Conservation (phyloP, 2,797 vertebrate genomes). For the Salmo trutta region DNA sequence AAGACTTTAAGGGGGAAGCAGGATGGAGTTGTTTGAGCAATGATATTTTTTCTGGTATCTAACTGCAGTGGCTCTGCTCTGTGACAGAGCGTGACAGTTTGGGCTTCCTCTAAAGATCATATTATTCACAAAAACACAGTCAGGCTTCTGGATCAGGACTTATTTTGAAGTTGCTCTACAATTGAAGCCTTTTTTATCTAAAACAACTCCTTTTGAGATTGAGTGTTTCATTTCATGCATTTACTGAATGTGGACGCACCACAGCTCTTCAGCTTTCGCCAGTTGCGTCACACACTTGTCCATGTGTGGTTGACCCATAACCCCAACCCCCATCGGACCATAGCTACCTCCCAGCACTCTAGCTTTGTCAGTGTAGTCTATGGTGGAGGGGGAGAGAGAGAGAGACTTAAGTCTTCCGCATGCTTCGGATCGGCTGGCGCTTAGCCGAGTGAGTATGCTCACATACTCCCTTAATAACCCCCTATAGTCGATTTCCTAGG, state of each 20-base stretch:
- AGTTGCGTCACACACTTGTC: constrained; percentile 29
- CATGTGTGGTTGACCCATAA: constrained; percentile 15
- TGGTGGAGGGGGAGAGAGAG: background rate
- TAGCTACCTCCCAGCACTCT: background rate
- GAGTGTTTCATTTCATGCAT: background rate
- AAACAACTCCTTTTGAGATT: background rate
- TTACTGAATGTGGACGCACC: background rate
- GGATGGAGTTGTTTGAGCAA: constrained; percentile 4
- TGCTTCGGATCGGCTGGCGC: too few species aligned
- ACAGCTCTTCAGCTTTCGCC: constrained; percentile 11
- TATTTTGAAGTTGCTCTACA: constrained; percentile 16
- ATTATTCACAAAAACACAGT: constrained; percentile 42
- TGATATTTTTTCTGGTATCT: background rate
- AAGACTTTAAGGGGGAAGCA: constrained; percentile 28
- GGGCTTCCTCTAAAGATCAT: constrained; percentile 45
- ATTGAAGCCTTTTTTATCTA: background rate
- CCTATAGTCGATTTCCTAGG: too few species aligned
- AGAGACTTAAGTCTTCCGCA: too few species aligned
- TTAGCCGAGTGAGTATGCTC: too few species aligned
- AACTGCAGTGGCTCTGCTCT: constrained; percentile 13
- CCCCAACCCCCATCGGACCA: background rate
- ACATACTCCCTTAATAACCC: too few species aligned
- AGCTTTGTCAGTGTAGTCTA: constrained; percentile 24
- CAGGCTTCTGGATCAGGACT: background rate
- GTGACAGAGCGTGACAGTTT: constrained; percentile 30